Evolutionary conservation across 2,888 invertebrate species (phyloP).

Genomic region (Pterobdella sp.): DNA sequence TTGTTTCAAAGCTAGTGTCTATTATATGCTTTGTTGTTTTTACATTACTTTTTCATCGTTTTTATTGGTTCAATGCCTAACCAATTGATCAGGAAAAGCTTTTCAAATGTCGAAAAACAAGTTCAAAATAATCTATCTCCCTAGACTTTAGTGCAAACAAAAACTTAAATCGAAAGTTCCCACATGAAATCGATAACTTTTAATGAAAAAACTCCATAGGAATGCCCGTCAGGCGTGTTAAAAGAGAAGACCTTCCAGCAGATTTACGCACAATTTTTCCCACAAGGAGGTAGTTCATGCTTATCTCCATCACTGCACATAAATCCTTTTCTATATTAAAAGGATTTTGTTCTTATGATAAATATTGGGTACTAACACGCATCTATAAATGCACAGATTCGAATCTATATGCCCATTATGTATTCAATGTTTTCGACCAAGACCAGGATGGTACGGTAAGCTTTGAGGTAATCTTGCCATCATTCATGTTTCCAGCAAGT

Average conservation of each 20-base stretch:
- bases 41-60: too few relatives aligned
- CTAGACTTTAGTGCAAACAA: too few relatives aligned
- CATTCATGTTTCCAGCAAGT: neutral
- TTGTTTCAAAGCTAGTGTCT: too few relatives aligned
- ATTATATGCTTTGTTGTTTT: too few relatives aligned
- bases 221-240: constrained; percentile 26
- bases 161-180: too few relatives aligned
- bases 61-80: too few relatives aligned
- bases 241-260: constrained; percentile 24
- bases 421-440: constrained; percentile 86
- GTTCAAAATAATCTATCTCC: too few relatives aligned
- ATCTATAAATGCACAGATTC: constrained; percentile 66
- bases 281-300: constrained; percentile 27
- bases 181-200: too few relatives aligned
- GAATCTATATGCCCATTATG: constrained; percentile 80
- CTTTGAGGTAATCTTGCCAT: constrained; percentile 69
- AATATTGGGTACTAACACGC: neutral
- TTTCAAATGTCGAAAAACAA: too few relatives aligned
- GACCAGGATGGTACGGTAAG: constrained; percentile 81
- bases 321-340: neutral
- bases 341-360: neutral
- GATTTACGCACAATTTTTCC: constrained; percentile 30
- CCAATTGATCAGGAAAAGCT: too few relatives aligned
- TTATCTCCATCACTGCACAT: too few relatives aligned
- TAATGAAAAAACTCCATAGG: too few relatives aligned